Evolutionary conservation across 2,113 vertebrate species (phyloP), one percentile per base, ranked within the genome.

Genomic region (Triplophysa dalaica): DNA sequence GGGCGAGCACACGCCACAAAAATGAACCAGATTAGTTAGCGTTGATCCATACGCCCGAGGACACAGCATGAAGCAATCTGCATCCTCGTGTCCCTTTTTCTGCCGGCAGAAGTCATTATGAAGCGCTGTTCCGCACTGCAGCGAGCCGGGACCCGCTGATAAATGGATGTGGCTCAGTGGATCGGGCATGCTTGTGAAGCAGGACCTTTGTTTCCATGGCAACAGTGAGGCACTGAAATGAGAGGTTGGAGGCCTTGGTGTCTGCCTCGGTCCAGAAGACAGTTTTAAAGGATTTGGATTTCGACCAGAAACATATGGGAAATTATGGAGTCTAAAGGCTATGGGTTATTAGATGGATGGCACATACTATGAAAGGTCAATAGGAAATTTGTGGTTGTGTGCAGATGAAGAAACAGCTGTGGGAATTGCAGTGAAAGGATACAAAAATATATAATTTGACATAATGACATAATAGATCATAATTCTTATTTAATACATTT

Each of bases 161-260:
- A 65, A 81, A 81, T 45, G 41, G 73, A 48, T 63, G 58, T 45
- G 29, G 41, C 38, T 61, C 48, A 70, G 73, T 22, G 38, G 75
- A 69, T 75, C 54, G 16, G 67, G 61, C 48, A 13, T 12, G n/a
- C 69, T 66, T 17, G 19, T 6, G 2, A 29, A 79, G 54, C 10
- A 29, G 17, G 41, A 75, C 58, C 75, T 61, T 54, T 81, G 84
- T 83, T 85, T 76, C 78, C 70, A 83, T 85, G 70, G 82, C 78
- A 81, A 83, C 78, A 67, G 26, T 19, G 16, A 62, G 56, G 65
- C 66, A 14, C 50, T 75, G 48, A 70, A 72, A 10, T 19, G 41
- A 68, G 19, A 33, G 54, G 81, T 62, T 33, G 62, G 61, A 11
- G 63, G 73, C n/a, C 63, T 73, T 61, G 43, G 45, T 16, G 43